Base-by-base conservation (phyloP, 2,113 vertebrate genomes). In the Thunnus thynnus region DNA sequence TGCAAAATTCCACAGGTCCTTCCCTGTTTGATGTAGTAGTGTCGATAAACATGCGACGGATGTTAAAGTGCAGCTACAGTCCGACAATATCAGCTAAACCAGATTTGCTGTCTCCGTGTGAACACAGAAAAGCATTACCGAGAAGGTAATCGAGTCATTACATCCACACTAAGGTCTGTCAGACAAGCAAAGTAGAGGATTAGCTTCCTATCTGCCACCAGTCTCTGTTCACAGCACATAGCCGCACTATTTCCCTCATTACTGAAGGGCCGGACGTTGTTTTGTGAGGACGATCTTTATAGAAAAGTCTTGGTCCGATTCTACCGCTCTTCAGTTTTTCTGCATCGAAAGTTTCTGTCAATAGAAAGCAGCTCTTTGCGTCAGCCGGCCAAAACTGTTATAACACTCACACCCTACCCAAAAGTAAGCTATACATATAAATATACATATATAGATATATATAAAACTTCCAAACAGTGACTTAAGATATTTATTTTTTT, bases 401-500 rank as follows among this genome's bases (percentile, higher is more conserved):
- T 77, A 76, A 89, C 80, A 86, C 84, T 62, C 90, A 86, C 95
- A 93, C 93, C 95, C 93, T 96, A 95, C 95, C 93, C 94, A 92
- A 86, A 91, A 96, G 95, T 97, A 98, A 98, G 96, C 96, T 97
- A 97, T 95, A 78, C 69, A 70, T 85, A 90, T 89, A 89, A 78
- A 92, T 86, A 91, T 77, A 90, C 71, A 87, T 86, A 89, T 83
- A 90, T 56, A 89, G 16, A 93, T 92, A 94, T 92, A 94, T 88
- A 94, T 89, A 93, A 94, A 95, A 70, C 90, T 95, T 90, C 77
- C 78, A 93, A 86, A 93, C 85, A 86, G 83, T 92, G 88, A 93
- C 82, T 93, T 93, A 92, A 93, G 95, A 94, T 98, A 98, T 97
- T 99, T 98, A 97, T 95, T 95, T 92, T 92, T 89, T 94, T 94